These are phyloP conservation scores for Hippopotamyrus pictus DNA, from an alignment of 2,797 vertebrate species.

Conservation along the genomic window DNA sequence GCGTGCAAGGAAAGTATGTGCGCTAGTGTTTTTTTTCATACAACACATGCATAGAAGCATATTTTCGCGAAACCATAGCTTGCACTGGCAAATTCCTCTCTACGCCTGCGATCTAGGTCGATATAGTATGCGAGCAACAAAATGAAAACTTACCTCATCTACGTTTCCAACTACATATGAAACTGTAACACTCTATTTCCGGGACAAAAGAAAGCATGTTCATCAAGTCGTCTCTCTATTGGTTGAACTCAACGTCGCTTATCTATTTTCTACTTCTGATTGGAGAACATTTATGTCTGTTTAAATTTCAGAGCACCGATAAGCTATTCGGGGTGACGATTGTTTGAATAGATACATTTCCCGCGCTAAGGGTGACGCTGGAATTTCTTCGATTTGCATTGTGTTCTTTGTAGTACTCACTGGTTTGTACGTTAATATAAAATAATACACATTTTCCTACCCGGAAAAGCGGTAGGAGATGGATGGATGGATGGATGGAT, in stretches of 20 bases:
- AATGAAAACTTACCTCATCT: neutral
- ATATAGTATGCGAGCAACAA: neutral
- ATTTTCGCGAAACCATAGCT: neutral
- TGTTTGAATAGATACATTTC: neutral
- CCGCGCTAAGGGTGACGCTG: neutral
- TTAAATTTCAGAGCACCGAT: neutral
- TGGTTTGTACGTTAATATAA: neutral
- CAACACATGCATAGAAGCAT: neutral
- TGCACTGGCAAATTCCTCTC: neutral
- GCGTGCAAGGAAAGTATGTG: neutral
- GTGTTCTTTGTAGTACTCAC: neutral
- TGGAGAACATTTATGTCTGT: neutral
- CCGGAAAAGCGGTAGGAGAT: neutral
- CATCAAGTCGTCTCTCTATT: neutral
- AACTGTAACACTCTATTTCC: conserved; percentile 7
- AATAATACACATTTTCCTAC: neutral
- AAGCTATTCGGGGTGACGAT: neutral
- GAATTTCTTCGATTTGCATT: neutral
- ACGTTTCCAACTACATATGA: neutral
- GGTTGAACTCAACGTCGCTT: neutral
- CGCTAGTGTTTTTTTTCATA: neutral
- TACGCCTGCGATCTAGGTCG: neutral
- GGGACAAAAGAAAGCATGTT: neutral
- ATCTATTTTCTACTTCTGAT: neutral
- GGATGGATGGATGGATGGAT: neutral